These are phyloP conservation scores for Drosophila borealis DNA, from an alignment of 2,888 invertebrate species.

Conservation along the genomic window DNA sequence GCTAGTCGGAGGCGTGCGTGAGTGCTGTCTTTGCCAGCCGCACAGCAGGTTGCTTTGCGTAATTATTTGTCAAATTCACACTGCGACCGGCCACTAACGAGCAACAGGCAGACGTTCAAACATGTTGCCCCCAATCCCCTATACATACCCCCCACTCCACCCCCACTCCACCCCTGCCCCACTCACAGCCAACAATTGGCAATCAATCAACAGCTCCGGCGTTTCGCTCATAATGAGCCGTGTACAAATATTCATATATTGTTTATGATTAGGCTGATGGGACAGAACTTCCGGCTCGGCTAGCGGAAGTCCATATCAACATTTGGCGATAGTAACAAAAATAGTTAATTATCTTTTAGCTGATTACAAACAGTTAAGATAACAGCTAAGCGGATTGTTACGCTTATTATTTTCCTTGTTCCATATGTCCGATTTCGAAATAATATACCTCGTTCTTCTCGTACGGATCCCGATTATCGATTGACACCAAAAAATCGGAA, in stretches of 20 bases:
- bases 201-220: constrained; percentile 78
- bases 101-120: constrained; percentile 53
- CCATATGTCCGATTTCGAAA: no score
- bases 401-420: no score
- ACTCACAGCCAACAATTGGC: constrained; percentile 50
- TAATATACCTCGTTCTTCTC: no score
- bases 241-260: constrained; percentile 51
- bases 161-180: not conserved
- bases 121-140: constrained; percentile 1
- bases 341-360: not conserved
- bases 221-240: constrained; percentile 46
- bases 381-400: constrained; percentile 18
- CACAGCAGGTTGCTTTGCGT: constrained; percentile 68
- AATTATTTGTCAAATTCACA: constrained; percentile 81
- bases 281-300: constrained; percentile 53
- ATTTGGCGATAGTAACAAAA: constrained; percentile 47
- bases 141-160: not conserved
- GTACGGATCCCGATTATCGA: no score
- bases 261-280: constrained; percentile 45
- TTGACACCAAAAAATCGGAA: no score
- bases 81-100: constrained; percentile 62
- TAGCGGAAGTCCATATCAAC: constrained; percentile 67
- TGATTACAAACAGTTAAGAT: constrained; percentile 52
- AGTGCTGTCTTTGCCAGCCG: constrained; percentile 51
- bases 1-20: not conserved